Conservation (phyloP, 2,113 vertebrate species). For the Lampris megalopsis region DNA sequence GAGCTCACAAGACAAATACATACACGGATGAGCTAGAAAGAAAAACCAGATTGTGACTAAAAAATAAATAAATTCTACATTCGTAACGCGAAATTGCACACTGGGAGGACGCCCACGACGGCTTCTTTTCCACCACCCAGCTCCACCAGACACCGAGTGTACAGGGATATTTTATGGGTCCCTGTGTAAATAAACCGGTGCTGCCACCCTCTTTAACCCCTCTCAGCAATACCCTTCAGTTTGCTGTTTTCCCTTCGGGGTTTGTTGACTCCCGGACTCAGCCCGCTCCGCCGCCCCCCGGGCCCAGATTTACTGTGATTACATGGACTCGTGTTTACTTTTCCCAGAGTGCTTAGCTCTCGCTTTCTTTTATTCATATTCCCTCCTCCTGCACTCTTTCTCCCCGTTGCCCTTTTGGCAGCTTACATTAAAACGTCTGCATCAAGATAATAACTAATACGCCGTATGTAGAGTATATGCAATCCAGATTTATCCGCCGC, state of each 20-base stretch:
- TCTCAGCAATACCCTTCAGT: constrained; percentile 55
- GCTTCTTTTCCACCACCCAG: constrained; percentile 48
- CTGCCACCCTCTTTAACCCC: constrained; percentile 60
- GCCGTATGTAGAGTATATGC: constrained; percentile 16
- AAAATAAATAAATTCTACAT: constrained; percentile 29
- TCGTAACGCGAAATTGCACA: constrained; percentile 26
- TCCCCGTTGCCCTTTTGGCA: constrained; percentile 9
- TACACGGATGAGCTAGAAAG: neutral
- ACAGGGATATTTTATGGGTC: constrained; percentile 62
- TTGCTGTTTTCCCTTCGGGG: constrained; percentile 37
- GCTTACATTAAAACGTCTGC: constrained; percentile 9
- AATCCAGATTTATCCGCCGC: constrained; percentile 18
- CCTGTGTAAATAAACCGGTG: constrained; percentile 60
- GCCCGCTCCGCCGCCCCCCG: constrained; percentile 39
- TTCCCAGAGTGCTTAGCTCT: constrained; percentile 79
- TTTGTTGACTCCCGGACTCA: constrained; percentile 76
- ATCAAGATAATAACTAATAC: constrained; percentile 16
- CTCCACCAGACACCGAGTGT: constrained; percentile 60
- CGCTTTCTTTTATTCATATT: constrained; percentile 69
- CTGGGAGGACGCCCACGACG: constrained; percentile 25
- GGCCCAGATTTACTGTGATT: constrained; percentile 71
- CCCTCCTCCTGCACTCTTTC: constrained; percentile 44
- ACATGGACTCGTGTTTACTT: constrained; percentile 77
- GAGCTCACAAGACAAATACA: constrained; percentile 45
- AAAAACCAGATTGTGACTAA: neutral